A percentile compares a stretch with the other conserved stretches of the same genome.
Evolutionary conservation across 2,113 vertebrate genomes (phyloP).

Genomic region (Mionectes macconnelli): DNA sequence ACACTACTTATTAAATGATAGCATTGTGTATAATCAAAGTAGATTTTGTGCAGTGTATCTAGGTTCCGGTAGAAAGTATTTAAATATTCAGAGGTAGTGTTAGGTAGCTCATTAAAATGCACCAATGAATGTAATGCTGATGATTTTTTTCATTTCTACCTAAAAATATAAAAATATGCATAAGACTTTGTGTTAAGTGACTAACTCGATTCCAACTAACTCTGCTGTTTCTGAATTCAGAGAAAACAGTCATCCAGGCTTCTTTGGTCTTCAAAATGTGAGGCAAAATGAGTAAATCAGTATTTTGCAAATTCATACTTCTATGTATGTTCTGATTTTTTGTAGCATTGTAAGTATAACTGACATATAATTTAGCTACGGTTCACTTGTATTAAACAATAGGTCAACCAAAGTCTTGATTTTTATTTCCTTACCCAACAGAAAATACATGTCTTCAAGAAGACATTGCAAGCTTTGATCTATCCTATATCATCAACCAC

Average conservation of each 20-base stretch:
- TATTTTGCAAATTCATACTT: background rate
- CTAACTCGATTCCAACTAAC: background rate
- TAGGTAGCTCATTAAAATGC: background rate
- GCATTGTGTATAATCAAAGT: background rate
- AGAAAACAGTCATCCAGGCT: background rate
- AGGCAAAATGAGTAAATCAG: background rate
- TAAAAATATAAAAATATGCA: background rate
- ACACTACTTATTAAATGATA: background rate
- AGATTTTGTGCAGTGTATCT: background rate
- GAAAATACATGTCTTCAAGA: conserved; percentile 97
- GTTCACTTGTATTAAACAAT: background rate
- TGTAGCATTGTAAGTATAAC: background rate
- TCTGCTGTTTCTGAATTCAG: background rate
- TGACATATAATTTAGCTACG: background rate
- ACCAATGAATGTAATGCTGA: background rate
- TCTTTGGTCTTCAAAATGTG: background rate
- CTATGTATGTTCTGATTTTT: background rate
- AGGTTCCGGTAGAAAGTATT: background rate
- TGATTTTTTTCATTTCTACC: background rate
- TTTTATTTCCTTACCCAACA: conserved; percentile 53
- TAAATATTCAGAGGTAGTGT: background rate
- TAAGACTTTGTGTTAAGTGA: background rate
- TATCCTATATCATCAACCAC: conserved; percentile 98
- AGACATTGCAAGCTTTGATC: conserved; percentile 95
- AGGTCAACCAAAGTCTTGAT: background rate